phyloP scores from a whole-genome alignment of 2,888 invertebrate genomes.

The Caenorhabditis sp. region DNA sequence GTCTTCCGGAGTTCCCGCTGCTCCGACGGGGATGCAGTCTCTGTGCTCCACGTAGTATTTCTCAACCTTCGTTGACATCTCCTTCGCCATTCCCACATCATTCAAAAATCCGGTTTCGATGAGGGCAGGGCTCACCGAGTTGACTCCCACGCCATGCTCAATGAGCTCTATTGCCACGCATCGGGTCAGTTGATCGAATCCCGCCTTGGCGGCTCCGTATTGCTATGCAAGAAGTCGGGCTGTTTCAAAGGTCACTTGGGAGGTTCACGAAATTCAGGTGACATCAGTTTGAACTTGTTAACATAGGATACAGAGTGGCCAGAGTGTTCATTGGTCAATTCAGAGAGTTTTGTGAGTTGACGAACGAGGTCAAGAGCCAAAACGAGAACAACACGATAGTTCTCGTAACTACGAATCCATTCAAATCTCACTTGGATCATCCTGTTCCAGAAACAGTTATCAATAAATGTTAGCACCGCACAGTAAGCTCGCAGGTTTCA shows the following conservation, averaged over 20 bases:
- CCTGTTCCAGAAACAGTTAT: no score
- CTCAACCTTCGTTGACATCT: background rate
- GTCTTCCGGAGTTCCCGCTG: constrained; percentile 31
- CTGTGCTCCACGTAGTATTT: background rate
- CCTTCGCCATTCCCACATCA: constrained; percentile 12
- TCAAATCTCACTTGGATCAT: no score
- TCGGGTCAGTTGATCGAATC: constrained; percentile 26
- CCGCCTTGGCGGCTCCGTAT: constrained; percentile 37
- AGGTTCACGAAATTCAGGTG: no score
- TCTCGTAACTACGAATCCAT: no score
- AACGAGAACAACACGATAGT: no score
- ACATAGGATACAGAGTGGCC: background rate
- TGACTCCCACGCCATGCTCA: constrained; percentile 37
- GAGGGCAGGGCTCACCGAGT: constrained; percentile 27
- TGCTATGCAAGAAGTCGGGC: no score
- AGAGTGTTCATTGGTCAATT: no score
- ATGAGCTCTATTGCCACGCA: constrained; percentile 25
- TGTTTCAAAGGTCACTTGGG: no score
- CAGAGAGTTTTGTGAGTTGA: no score
- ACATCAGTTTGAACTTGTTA: background rate
- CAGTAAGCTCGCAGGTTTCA: no score
- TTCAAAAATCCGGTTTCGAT: constrained; percentile 20
- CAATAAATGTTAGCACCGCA: no score
- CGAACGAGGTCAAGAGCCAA: no score
- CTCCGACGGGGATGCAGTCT: constrained; percentile 31